phyloP scores from a whole-genome alignment of 2,113 vertebrate genomes.

The Podarcis muralis region DNA sequence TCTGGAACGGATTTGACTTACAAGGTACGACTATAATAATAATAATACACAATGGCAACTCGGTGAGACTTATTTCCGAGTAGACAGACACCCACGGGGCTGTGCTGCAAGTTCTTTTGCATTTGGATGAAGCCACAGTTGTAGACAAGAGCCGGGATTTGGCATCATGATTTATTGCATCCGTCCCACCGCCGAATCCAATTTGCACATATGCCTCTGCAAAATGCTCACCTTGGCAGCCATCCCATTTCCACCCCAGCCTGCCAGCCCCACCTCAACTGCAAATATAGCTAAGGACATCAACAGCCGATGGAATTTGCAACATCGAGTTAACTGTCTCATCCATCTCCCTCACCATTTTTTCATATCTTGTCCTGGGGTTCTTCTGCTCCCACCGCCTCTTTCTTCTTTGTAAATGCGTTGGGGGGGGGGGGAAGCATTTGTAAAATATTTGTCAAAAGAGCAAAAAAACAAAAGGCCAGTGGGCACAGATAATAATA shows the following conservation, averaged over 20 bases:
- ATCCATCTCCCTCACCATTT: not conserved
- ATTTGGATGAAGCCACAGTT: constrained; percentile 10
- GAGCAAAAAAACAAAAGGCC: not conserved
- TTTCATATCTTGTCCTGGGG: not conserved
- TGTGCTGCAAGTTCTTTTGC: not conserved
- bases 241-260: not conserved
- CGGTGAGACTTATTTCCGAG: not conserved
- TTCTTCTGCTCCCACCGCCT: not conserved
- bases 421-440: not conserved
- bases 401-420: constrained; percentile 9
- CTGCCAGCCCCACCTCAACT: not conserved
- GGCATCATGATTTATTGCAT: constrained; percentile 22
- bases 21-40: too few relatives aligned
- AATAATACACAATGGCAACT: not conserved
- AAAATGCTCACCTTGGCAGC: constrained; percentile 51
- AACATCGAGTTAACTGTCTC: not conserved
- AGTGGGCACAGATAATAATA: not conserved
- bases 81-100: not conserved
- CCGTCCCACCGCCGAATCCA: constrained; percentile 46
- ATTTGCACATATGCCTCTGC: constrained; percentile 45
- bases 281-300: constrained; percentile 38
- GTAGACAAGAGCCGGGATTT: not conserved
- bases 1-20: too few relatives aligned
- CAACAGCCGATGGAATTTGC: constrained; percentile 17
- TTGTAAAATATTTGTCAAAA: not conserved